Conservation (phyloP, 2,797 vertebrate species). For the Coregonus ussuriensis region DNA sequence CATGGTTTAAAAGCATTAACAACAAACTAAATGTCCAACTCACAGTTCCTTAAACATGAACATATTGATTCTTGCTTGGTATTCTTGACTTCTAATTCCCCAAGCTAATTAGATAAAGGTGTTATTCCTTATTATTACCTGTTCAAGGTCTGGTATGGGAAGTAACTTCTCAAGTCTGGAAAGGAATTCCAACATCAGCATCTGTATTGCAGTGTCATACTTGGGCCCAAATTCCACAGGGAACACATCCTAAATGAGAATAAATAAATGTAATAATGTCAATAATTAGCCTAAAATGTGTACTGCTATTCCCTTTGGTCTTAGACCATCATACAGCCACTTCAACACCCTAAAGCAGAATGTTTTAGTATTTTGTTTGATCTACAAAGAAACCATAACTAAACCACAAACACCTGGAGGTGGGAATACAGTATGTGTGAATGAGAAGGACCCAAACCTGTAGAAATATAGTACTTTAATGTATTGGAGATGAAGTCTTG, state of each 20-base stretch:
- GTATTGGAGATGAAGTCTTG: neutral
- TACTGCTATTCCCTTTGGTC: neutral
- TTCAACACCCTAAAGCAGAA: neutral
- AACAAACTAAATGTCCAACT: neutral
- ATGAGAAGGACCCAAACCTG: neutral
- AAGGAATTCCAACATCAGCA: constrained; percentile 80
- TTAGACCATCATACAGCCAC: neutral
- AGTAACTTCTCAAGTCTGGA: constrained; percentile 76
- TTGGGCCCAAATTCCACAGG: constrained; percentile 78
- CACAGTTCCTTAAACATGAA: neutral
- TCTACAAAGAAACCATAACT: neutral
- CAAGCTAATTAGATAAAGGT: neutral
- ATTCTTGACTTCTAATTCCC: neutral
- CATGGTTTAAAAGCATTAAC: neutral
- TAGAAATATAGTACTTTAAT: neutral
- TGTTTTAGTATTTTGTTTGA: neutral
- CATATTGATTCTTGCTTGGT: neutral
- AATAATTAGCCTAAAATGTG: neutral
- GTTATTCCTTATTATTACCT: constrained; percentile 61
- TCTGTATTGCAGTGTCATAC: constrained; percentile 76
- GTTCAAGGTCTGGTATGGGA: constrained; percentile 69
- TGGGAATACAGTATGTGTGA: neutral
- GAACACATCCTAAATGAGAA: constrained; percentile 71
- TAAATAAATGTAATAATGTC: neutral
- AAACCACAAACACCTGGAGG: neutral